Base-by-base conservation (phyloP, 53 echinoderm and acorn worm genomes). In the Crossaster papposus region DNA sequence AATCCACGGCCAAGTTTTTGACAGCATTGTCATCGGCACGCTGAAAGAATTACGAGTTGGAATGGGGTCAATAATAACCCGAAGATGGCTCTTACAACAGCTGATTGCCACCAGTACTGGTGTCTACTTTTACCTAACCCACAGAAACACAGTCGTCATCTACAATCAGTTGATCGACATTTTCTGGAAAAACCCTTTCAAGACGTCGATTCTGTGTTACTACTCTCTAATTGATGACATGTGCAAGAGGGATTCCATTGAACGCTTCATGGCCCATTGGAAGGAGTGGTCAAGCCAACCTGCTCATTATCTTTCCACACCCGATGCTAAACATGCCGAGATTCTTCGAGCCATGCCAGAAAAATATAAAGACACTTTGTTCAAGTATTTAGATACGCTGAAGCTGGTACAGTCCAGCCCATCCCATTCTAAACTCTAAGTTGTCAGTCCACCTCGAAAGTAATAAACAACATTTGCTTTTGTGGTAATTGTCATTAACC, bases 1-100 rank as follows among this genome's bases (percentile, higher is more conserved):
- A 55, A 84, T 96, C 63, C 83, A 72, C 72, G 96, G 95, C 81
- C 95, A 96, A 30, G 90, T 96, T 9, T 96, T 89, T 62, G 96
- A 96, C 85, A 96, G 96, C 72, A 79, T 96, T 15, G 93, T 95
- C 38, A 78, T 91, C 54, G 96, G 96, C 28, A 58, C 91, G 3
- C 35, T 95, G 31, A 51, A 93, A 18, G 77, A 95, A 28, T 93
- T 95, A 93, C 89, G 92, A 1, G 30, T 54, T 2, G 95, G 96
- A 10, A 80, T 92, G 13, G 89, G 92, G 4, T n/a, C 88, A 53
- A 65, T 63, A 28, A 18, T 89, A 6, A 58, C 70, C 6, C n/a
- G 30, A 5, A 90, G 54, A 23, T 3, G 83, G 63, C 15, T 85
- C 31, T 64, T 94, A 4, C 90, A 89, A 74, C 72, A 65, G 62